Percentiles rank a stretch among this genome's conserved stretches.
These are phyloP conservation scores for Parapsyche elsis DNA, from an alignment of 1,140 invertebrate species.

Conservation along the genomic window DNA sequence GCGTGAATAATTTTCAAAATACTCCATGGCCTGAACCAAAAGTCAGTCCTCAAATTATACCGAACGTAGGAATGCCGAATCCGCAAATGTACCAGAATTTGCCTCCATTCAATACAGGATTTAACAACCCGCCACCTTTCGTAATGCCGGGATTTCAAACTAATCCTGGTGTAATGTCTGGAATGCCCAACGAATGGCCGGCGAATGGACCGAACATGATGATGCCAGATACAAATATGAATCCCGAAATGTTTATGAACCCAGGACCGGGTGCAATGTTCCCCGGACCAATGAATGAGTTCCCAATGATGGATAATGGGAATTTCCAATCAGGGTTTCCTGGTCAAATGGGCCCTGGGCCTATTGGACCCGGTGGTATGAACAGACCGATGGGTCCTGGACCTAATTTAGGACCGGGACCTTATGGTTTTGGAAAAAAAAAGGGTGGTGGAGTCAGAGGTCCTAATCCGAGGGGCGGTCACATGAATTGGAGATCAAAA, in stretches of 20 bases:
- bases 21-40: slow-evolving; percentile 87
- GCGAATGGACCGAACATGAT: slow-evolving; percentile 59
- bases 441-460: slow-evolving; percentile 65
- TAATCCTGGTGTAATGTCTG: slow-evolving; percentile 59
- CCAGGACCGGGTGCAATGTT: slow-evolving; percentile 58
- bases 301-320: slow-evolving; percentile 53
- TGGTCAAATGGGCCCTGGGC: slow-evolving; percentile 55
- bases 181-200: slow-evolving; percentile 60
- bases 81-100: slow-evolving; percentile 67
- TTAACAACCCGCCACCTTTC: slow-evolving; percentile 61
- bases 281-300: slow-evolving; percentile 47
- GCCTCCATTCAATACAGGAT: slow-evolving; percentile 64
- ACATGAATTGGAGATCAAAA: slow-evolving; percentile 66
- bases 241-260: slow-evolving; percentile 68
- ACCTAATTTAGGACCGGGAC: slow-evolving; percentile 62
- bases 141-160: slow-evolving; percentile 61
- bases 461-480: slow-evolving; percentile 64
- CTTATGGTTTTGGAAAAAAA: slow-evolving; percentile 59
- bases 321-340: slow-evolving; percentile 38
- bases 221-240: slow-evolving; percentile 62
- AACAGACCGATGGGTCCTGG: slow-evolving; percentile 57
- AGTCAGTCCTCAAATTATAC: slow-evolving; percentile 62
- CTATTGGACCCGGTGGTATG: slow-evolving; percentile 51
- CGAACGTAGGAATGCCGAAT: slow-evolving; percentile 58
- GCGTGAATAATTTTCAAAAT: slow-evolving; percentile 78